Evolutionary conservation across 1,140 invertebrate genomes (phyloP).

Genomic region (Tenebrio molitor): DNA sequence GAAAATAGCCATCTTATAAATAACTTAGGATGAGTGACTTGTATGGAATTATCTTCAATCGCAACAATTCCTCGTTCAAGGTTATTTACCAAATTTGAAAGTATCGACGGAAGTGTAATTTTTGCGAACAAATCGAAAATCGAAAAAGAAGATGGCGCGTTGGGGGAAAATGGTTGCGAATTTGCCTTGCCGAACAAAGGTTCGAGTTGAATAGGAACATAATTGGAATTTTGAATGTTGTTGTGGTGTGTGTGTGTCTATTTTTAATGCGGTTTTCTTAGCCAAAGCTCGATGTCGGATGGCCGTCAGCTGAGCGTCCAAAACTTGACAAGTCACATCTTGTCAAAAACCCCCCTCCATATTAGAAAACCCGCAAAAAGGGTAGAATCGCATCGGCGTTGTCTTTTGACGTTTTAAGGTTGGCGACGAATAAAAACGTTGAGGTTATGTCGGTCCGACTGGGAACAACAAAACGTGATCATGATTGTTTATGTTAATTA

Average conservation of each 20-base stretch:
- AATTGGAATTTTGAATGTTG: too few species aligned
- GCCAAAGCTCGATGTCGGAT: background rate
- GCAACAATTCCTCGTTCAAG: background rate
- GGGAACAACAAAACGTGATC: conserved; percentile 9
- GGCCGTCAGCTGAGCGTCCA: background rate
- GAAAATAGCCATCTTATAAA: conserved; percentile 26
- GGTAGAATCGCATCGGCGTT: too few species aligned
- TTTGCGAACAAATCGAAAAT: background rate
- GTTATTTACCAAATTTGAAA: conserved; percentile 15
- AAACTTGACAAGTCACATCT: too few species aligned
- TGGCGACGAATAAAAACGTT: background rate
- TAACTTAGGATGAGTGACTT: conserved; percentile 19
- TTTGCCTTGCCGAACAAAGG: too few species aligned
- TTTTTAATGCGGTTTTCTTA: conserved; percentile 3
- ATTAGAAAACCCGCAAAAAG: too few species aligned
- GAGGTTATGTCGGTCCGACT: conserved; percentile 10
- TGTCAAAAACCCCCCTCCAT: too few species aligned
- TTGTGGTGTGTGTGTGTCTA: background rate
- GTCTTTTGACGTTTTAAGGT: too few species aligned
- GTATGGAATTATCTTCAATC: background rate
- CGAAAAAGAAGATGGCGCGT: too few species aligned
- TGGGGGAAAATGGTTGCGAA: too few species aligned
- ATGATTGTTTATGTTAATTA: conserved; percentile 22
- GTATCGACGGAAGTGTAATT: background rate
- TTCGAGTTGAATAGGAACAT: too few species aligned